Base-by-base conservation (phyloP, 1,140 invertebrate species). In the Zaprionus camerounensis region DNA sequence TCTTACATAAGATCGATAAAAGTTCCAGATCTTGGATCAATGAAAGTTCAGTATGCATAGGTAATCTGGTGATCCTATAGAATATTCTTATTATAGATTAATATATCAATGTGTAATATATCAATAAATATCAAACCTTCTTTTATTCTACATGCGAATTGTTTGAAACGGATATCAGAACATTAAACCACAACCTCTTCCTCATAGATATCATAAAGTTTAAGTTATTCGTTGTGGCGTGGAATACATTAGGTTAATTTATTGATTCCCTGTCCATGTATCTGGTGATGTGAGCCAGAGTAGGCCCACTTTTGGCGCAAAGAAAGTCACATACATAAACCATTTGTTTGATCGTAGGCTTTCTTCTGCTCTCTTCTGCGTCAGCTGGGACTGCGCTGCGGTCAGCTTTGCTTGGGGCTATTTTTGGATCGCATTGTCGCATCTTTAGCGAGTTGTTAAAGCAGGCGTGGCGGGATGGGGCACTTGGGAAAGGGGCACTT, bases 281-380 rank as follows among this genome's bases (percentile, higher is more conserved):
- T 15, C 46, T 22, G 41, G 2, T n/a, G 46, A 49, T 49, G 22
- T 41, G 20, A 67, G 22, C 24, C 31, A 11, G 24, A 17, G 51
- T 76, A 90, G 84, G 84, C 84, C 78, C 63, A 51, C n/a, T 68
- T 59, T 41, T 61, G 15, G 22, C n/a, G 13, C 11, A 53, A 87
- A 88, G 84, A 87, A 90, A 88, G 81, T 90, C 81, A 63, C 84
- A 90, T 88, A 74, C 84, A 88, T 88, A 90, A 88, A 88, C 88
- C 70, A 82, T 88, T 88, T 46, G 53, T 28, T 72, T 61, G 53
- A 64, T 71, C 75, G 46, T 83, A 83, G 84, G 84, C 78, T 62
- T 70, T 72, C 64, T 24, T 73, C 31, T 36, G n/a, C 24, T 66
- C 38, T 34, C 31, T 41, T 55, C 58, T 26, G 59, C 55, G 64